Evolutionary conservation across 1,140 invertebrate species (phyloP).

Genomic region (Drosophila chauvacae): DNA sequence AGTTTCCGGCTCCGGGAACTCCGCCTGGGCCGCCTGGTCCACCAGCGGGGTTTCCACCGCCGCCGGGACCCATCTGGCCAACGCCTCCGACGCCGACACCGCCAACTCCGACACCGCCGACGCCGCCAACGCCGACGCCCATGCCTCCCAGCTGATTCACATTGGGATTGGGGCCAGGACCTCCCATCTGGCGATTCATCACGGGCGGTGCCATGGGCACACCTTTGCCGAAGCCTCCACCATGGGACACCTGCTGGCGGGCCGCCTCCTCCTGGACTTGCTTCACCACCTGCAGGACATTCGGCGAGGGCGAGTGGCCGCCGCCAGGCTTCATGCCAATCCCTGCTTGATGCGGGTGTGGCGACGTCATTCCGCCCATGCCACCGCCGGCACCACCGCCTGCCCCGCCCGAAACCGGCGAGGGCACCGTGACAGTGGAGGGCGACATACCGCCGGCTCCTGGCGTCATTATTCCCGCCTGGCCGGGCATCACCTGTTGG

Average conservation of each 20-base stretch:
- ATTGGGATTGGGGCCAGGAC: slow-evolving; percentile 55
- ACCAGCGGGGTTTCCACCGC: slow-evolving; percentile 50
- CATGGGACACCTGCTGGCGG: slow-evolving; percentile 91
- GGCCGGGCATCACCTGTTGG: slow-evolving; percentile 80
- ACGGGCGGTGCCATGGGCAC: slow-evolving; percentile 89
- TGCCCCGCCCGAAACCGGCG: slow-evolving; percentile 61
- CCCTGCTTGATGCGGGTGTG: slow-evolving; percentile 87
- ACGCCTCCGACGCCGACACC: slow-evolving; percentile 34
- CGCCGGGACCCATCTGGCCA: slow-evolving; percentile 24
- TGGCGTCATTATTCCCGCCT: slow-evolving; percentile 57
- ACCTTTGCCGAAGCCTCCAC: slow-evolving; percentile 88
- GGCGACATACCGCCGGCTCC: slow-evolving; percentile 85
- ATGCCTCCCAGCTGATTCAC: slow-evolving; percentile 66
- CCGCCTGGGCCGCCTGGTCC: slow-evolving; percentile 37
- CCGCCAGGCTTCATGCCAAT: slow-evolving; percentile 89
- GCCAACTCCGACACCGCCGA: slow-evolving; percentile 42
- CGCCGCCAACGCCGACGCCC: slow-evolving; percentile 55
- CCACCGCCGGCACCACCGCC: slow-evolving; percentile 42
- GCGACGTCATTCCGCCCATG: slow-evolving; percentile 75
- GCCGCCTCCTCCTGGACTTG: slow-evolving; percentile 97
- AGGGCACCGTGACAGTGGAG: slow-evolving; percentile 83
- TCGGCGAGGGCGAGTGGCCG: slow-evolving; percentile 90
- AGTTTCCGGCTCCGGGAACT: slow-evolving; percentile 53
- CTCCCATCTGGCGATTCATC: slow-evolving; percentile 86
- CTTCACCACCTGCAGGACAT: slow-evolving; percentile 94